phyloP scores from a whole-genome alignment of 2,113 vertebrate species.

The Leiothrix lutea region DNA sequence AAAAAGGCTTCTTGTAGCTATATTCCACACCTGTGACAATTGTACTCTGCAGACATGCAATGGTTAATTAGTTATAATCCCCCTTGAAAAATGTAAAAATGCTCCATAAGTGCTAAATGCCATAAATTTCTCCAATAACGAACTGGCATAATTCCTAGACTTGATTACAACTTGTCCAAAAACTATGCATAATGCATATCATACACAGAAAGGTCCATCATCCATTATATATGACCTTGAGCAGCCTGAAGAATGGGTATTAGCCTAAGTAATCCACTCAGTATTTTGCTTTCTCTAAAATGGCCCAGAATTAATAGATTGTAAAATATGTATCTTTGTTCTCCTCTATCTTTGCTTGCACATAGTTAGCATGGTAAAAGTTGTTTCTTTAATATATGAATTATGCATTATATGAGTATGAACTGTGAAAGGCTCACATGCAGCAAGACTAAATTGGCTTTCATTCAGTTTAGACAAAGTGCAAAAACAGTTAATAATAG shows the following conservation, averaged over 20 bases:
- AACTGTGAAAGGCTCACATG: background rate
- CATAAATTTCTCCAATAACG: background rate
- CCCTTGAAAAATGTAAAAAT: background rate
- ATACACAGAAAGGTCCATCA: slow-evolving; percentile 20
- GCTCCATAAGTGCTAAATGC: background rate
- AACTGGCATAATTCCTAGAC: slow-evolving; percentile 17
- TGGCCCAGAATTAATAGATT: background rate
- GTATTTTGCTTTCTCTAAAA: background rate
- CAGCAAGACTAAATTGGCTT: background rate
- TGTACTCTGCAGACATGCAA: background rate
- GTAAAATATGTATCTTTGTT: background rate
- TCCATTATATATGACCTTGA: slow-evolving; percentile 7
- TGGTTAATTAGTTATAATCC: background rate
- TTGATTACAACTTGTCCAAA: slow-evolving; percentile 9
- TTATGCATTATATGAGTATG: background rate
- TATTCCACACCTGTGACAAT: background rate
- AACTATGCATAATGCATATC: background rate
- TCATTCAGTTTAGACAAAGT: background rate
- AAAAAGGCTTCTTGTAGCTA: background rate
- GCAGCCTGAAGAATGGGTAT: background rate
- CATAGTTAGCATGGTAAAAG: background rate
- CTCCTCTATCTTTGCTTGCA: background rate
- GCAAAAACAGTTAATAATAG: background rate
- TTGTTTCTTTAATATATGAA: background rate
- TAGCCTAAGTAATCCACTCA: slow-evolving; percentile 2